Evolutionary conservation across 2,113 vertebrate species (phyloP), one percentile per base, ranked within the genome.

Genomic region (Prietella phreatophila): DNA sequence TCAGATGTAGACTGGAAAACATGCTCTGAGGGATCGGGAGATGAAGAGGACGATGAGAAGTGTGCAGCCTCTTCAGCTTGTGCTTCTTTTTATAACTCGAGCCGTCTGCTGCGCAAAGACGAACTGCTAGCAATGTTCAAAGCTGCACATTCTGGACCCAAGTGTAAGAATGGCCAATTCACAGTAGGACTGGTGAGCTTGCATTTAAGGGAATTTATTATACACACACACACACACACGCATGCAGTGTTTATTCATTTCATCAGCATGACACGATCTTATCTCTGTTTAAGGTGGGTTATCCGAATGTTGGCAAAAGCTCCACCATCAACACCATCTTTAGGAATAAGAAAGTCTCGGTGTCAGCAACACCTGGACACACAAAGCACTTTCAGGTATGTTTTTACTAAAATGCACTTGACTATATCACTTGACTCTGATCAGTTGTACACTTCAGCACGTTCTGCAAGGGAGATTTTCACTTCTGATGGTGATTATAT

Each of bases 311-410:
- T 80, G 98, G 98, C 11, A 99, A 99, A 92, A 99, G 98, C 93
- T 99, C 98, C 0, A 99, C 97, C 11, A 98, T 99, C 94, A 99
- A 99, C 94, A 97, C 98, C 63, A 97, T 99, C 91, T 90, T 99
- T 39, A 96, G 97, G 86, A 96, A 99, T 92, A 99, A 99, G 94
- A 99, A 98, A 89, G 98, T 99, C 39, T 99, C 98, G 0, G 98
- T 99, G 73, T 99, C 98, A 75, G 97, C 97, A 50, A 99, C 98
- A 0, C 98, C 98, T 6, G 98, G 98, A 80, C 98, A 96, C 93
- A 99, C 98, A 0, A 99, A 99, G 88, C 98, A 99, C 91, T 99
- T 99, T 89, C 98, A 99, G 98, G 98, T 99, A 96, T 33, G 53
- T 27, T 56, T 76, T 76, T 71, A 19, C 5, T 47, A 47, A 47